Percentiles rank a stretch among this genome's conserved stretches.
phyloP scores from a whole-genome alignment of 2,113 vertebrate species.

The Chlorodrepanis virens region DNA sequence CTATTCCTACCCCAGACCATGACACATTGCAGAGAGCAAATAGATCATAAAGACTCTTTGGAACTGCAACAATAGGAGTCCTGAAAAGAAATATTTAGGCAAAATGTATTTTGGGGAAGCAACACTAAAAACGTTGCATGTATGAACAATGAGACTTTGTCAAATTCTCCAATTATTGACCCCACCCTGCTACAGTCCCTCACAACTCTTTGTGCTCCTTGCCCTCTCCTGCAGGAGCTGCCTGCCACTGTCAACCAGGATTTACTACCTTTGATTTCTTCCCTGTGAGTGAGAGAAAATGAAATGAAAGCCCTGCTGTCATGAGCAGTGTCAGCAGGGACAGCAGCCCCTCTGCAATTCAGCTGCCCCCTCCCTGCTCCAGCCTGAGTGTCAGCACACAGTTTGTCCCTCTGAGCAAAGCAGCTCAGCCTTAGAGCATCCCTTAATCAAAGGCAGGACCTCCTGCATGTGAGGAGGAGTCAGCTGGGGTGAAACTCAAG shows the following conservation, averaged over 20 bases:
- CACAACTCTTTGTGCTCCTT: not conserved
- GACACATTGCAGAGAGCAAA: not conserved
- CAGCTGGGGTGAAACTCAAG: not conserved
- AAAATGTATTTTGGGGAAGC: not conserved
- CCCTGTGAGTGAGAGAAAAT: not conserved
- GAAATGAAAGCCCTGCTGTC: not conserved
- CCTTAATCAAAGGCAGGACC: not conserved
- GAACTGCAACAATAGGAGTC: not conserved
- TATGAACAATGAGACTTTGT: not conserved
- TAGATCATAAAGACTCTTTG: not conserved
- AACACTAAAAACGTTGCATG: rapidly evolving
- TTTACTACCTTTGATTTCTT: not conserved
- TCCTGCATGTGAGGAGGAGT: not conserved
- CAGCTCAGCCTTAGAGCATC: not conserved
- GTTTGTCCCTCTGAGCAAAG: not conserved
- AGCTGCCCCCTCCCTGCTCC: not conserved
- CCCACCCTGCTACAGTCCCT: not conserved
- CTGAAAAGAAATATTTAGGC: not conserved
- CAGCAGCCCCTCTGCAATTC: not conserved
- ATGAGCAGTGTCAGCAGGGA: not conserved
- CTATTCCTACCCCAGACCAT: not conserved
- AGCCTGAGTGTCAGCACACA: not conserved
- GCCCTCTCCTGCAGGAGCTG: not conserved
- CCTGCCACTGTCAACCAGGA: not conserved
- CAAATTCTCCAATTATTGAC: not conserved